A percentile compares a stretch with the other conserved stretches of the same genome.
These are phyloP conservation scores for Conus ventricosus DNA, from an alignment of 1,140 invertebrate species.

Conservation along the genomic window DNA sequence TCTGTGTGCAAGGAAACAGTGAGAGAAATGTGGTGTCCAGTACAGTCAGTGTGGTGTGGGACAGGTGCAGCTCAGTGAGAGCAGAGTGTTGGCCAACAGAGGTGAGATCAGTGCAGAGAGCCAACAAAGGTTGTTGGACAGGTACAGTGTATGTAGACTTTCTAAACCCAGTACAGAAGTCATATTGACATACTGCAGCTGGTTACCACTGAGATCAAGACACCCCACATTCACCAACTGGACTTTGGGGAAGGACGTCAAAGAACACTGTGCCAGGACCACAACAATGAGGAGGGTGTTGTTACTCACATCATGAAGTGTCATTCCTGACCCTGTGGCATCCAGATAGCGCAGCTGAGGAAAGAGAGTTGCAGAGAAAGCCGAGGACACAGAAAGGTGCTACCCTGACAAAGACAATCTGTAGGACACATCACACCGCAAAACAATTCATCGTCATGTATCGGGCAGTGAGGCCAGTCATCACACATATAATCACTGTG, in stretches of 20 bases:
- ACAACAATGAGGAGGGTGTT: no score
- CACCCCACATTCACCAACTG: background rate
- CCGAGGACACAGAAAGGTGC: no score
- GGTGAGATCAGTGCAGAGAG: background rate
- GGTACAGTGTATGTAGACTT: background rate
- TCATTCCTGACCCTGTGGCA: no score
- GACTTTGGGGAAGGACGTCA: background rate
- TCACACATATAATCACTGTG: no score
- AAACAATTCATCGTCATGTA: no score
- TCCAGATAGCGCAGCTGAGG: no score
- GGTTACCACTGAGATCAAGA: background rate
- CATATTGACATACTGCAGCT: background rate
- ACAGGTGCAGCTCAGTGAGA: background rate
- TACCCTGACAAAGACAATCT: no score
- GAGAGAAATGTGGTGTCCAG: background rate
- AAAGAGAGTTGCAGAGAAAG: no score
- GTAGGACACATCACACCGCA: no score
- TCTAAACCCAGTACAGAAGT: background rate
- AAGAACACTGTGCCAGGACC: no score
- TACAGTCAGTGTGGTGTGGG: conserved; percentile 26
- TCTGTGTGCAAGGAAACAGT: conserved; percentile 3
- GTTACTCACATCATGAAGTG: no score
- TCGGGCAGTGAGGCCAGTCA: no score
- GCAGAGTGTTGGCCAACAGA: background rate
- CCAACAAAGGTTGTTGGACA: background rate